These are phyloP conservation scores for Calephelis virginiensis DNA, from an alignment of 1,140 invertebrate species.

Conservation along the genomic window DNA sequence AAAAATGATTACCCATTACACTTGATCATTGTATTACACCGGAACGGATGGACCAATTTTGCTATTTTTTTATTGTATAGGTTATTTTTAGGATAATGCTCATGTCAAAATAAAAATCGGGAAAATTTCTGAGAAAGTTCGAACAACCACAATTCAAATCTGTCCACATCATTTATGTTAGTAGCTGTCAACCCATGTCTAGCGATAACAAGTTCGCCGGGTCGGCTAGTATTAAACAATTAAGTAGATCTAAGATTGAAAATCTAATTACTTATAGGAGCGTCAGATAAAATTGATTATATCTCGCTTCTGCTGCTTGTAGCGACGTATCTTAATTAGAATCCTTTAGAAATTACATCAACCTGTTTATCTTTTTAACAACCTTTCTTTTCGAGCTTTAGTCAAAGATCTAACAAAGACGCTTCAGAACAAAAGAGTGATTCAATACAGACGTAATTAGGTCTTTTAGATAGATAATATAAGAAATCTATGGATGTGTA, in stretches of 20 bases:
- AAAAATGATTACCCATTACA: not conserved
- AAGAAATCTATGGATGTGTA: too few relatives aligned
- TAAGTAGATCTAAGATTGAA: not conserved
- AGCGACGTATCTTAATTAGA: conserved; percentile 4
- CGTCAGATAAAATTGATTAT: not conserved
- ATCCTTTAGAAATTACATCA: too few relatives aligned
- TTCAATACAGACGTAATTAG: not conserved
- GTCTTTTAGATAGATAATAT: not conserved
- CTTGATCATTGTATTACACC: too few relatives aligned
- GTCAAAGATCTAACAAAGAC: not conserved
- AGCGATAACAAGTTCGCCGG: not conserved
- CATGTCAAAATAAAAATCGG: too few relatives aligned
- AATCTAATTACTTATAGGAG: conserved; percentile 2
- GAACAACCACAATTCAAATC: too few relatives aligned
- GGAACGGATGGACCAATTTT: too few relatives aligned
- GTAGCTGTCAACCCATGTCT: too few relatives aligned
- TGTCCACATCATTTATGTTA: too few relatives aligned
- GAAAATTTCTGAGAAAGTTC: too few relatives aligned
- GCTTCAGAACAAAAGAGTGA: not conserved
- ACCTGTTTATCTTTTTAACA: too few relatives aligned
- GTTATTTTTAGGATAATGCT: too few relatives aligned
- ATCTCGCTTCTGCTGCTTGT: conserved; percentile 5
- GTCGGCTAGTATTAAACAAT: not conserved
- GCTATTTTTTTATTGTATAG: too few relatives aligned
- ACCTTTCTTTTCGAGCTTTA: not conserved